phyloP scores from a whole-genome alignment of 2,888 invertebrate genomes.

The Drosophila antonietae region DNA sequence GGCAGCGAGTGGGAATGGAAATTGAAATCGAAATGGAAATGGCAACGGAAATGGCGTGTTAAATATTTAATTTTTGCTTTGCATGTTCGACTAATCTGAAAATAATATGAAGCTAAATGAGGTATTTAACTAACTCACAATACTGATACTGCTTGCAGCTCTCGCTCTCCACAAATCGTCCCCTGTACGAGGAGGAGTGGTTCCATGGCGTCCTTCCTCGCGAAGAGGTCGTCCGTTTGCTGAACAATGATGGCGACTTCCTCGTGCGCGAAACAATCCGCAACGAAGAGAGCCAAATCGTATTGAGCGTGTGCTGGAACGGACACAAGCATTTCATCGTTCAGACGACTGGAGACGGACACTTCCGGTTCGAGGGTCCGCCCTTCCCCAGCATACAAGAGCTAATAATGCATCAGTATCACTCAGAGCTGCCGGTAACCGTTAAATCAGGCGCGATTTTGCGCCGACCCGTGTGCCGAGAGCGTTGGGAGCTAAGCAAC shows the following conservation, averaged over 20 bases:
- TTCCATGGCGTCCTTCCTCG: constrained; percentile 98
- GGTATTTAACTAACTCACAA: constrained; percentile 13
- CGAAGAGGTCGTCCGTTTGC: constrained; percentile 96
- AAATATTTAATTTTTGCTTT: constrained; percentile 42
- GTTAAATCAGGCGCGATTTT: constrained; percentile 96
- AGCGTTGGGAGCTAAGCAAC: constrained; percentile 98
- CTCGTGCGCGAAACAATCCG: constrained; percentile 96
- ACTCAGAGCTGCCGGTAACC: constrained; percentile 94
- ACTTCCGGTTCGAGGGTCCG: constrained; percentile 97
- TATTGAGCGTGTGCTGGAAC: constrained; percentile 97
- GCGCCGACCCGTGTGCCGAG: constrained; percentile 92
- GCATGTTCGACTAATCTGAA: constrained; percentile 61
- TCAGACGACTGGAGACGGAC: constrained; percentile 96
- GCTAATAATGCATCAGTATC: constrained; percentile 94
- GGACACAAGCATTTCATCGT: constrained; percentile 99
- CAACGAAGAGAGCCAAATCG: constrained; percentile 96
- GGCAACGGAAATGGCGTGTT: constrained; percentile 63
- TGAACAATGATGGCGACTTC: constrained; percentile 97
- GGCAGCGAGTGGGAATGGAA: constrained; percentile 28
- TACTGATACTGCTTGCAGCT: constrained; percentile 71
- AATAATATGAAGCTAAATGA: neutral
- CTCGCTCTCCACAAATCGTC: constrained; percentile 87
- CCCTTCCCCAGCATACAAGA: constrained; percentile 97
- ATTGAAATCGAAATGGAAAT: constrained; percentile 39
- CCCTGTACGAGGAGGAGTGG: constrained; percentile 96